phyloP scores from a whole-genome alignment of 2,113 vertebrate species.

The Hiodon tergisus region DNA sequence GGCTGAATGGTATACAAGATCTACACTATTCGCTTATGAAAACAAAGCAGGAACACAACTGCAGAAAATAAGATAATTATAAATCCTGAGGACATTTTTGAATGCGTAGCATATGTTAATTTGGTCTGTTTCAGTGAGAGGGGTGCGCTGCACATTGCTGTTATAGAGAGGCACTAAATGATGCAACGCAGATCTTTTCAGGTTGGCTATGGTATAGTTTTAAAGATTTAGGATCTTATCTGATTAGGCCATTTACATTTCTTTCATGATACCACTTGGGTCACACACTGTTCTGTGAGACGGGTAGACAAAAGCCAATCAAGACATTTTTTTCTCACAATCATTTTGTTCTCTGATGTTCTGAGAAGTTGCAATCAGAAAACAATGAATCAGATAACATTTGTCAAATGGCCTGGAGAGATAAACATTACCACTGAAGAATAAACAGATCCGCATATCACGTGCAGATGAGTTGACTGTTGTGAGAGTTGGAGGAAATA shows the following conservation, averaged over 20 bases:
- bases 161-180: neutral
- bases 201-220: neutral
- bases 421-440: slow-evolving; percentile 23
- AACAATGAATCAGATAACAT: neutral
- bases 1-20: neutral
- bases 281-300: neutral
- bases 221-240: slow-evolving; percentile 47
- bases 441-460: neutral
- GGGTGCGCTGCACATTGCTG: neutral
- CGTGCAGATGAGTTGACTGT: slow-evolving; percentile 15
- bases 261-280: neutral
- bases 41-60: slow-evolving; percentile 45
- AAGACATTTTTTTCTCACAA: neutral
- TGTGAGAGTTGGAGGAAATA: slow-evolving; percentile 27
- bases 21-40: slow-evolving; percentile 1
- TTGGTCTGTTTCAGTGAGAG: slow-evolving; percentile 34
- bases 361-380: slow-evolving; percentile 3
- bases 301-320: neutral
- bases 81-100: slow-evolving; percentile 57
- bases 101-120: slow-evolving; percentile 49
- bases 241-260: neutral
- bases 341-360: neutral
- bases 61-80: slow-evolving; percentile 41
- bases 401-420: neutral
- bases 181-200: neutral